These are phyloP conservation scores for Vannuccia rotundouncinata DNA, from an alignment of 2,888 invertebrate species.

Conservation along the genomic window DNA sequence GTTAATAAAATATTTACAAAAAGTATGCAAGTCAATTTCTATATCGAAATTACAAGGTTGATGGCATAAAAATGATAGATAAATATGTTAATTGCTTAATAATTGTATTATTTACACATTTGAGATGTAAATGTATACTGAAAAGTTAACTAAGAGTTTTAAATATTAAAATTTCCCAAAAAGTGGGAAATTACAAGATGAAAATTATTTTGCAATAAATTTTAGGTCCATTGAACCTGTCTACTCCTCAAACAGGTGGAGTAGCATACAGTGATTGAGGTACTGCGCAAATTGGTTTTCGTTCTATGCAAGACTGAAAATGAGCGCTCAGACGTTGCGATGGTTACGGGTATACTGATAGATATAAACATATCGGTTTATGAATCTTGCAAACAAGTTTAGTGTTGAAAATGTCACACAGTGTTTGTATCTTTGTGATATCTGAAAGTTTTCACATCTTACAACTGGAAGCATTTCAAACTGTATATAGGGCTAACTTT, in stretches of 20 bases:
- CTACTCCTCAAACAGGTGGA: background rate
- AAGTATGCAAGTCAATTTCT: background rate
- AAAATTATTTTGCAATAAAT: background rate
- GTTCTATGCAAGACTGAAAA: background rate
- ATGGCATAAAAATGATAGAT: background rate
- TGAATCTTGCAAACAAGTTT: background rate
- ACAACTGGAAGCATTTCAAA: background rate
- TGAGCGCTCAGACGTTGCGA: background rate
- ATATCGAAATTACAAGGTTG: background rate
- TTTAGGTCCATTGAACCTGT: background rate
- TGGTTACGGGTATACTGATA: background rate
- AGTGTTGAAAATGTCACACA: background rate
- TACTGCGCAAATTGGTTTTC: background rate
- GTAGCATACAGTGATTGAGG: background rate
- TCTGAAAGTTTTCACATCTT: background rate
- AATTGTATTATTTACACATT: background rate
- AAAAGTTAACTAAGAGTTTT: background rate
- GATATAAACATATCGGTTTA: background rate
- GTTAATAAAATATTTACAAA: background rate
- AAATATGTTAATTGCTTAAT: background rate
- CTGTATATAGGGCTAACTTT: background rate
- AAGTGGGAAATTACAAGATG: background rate
- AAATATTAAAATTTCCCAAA: background rate
- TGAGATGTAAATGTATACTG: background rate
- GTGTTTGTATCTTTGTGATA: background rate